Evolutionary conservation across 2,888 invertebrate genomes (phyloP), one percentile per base, ranked within the genome.

Genomic region (Incurvaria masculella): DNA sequence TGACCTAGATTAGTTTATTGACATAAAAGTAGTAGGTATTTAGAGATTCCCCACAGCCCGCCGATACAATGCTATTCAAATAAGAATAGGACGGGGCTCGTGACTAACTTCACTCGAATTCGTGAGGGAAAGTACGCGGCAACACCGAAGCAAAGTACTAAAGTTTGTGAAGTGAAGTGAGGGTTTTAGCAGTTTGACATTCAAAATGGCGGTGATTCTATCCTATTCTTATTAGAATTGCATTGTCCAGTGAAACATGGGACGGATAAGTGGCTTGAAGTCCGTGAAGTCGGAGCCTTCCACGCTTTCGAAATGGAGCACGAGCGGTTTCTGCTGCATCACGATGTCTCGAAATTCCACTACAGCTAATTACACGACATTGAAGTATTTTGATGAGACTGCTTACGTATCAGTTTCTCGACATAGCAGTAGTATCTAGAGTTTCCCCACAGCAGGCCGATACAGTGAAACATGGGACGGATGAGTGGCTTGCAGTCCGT

Each of bases 261-360:
- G 86, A 46, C 85, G 79, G 3, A 91, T 75, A 10, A 80, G 66
- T 1, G 59, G 46, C 48, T 79, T 78, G 1, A 83, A 67, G 47
- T 91, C 89, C 10, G 79, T 66, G 58, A 93, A 87, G 46, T 89
- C 88, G 0, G 79, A 78, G 6, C 78, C 81, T 58, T 93, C 91
- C 51, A 94, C 83, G 16, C 74, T 79, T 52, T 87, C 86, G 56
- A 94, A 83, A 53, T 88, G 83, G 45, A 72, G 48, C 51, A 84
- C 73, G 57, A 95, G 63, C 1, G 94, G 90, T 56, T 84, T 85
- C 58, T 95, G 76, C 63, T 91, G 88, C 14, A 91, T 73, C 52
- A 84, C 87, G 52, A 96, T 88, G 61, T 95, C 93, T 47, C 91
- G 84, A 4, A 93, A 87, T 69, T 95, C 94, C 1, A 89, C 83